Base-by-base conservation (phyloP, 2,113 vertebrate species). In the Epinephelus fuscoguttatus region DNA sequence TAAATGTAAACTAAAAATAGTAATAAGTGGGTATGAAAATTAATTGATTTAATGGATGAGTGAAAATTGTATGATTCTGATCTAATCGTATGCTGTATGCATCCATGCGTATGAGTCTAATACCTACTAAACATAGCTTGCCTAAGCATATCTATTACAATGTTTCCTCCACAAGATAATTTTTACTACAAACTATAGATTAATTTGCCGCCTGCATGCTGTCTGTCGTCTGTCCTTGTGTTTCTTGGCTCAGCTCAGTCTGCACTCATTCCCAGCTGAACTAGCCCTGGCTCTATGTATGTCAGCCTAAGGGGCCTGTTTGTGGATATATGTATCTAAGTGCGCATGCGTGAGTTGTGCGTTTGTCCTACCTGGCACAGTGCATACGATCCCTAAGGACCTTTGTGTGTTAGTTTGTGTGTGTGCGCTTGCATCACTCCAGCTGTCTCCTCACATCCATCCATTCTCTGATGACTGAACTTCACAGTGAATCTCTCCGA, bases 371-470 rank as follows among this genome's bases (percentile, higher is more conserved):
- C 89, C 92, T 93, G 85, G 81, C 80, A 84, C 52, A 23, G 75
- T 62, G 57, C 76, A 83, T 49, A 30, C 21, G 0, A 64, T 84
- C 91, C 85, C 85, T 1, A 3, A 81, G 74, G 91, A 87, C 45
- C n/a, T 1, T 0, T 4, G 23, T 67, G 62, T 49, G 64, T 59
- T 11, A 19, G 47, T 53, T 0, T 4, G 70, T 69, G 66, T 61
- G 70, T 21, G 70, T 21, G 70, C 25, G 64, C 55, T 81, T 60
- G 74, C 70, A 59, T 86, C 77, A 78, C 63, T 90, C 84, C 87
- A 89, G 87, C 87, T 88, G 90, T 92, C 90, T 92, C 82, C 83
- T 89, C 88, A 68, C 56, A 90, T 92, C 84, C 40, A 80, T 84
- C 85, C 23, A 9, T 70, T 63, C 68, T 81, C 76, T 77, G 81